Evolutionary conservation across 2,113 vertebrate genomes (phyloP).

Genomic region (Nestor notabilis): DNA sequence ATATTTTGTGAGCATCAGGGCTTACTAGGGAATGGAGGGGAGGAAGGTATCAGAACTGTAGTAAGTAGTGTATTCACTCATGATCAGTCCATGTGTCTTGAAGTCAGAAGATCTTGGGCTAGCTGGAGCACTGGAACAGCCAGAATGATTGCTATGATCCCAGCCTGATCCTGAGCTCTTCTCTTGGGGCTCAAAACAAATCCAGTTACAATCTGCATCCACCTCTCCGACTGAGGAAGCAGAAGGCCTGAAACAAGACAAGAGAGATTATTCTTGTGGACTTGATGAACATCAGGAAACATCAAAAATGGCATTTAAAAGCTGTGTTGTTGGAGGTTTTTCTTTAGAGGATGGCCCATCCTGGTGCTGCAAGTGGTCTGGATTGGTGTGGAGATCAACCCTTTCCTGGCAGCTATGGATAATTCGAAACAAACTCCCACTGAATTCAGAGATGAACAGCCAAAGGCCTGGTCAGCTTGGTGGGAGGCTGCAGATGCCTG

Average conservation of each 20-base stretch:
- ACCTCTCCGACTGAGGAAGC: neutral
- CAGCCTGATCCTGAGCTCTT: neutral
- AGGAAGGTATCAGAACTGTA: neutral
- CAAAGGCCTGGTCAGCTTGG: neutral
- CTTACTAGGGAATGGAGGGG: neutral
- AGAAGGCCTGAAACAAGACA: neutral
- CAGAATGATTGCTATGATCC: neutral
- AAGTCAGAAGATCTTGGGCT: neutral
- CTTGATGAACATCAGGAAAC: neutral
- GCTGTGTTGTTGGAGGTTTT: neutral
- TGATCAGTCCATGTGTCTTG: neutral
- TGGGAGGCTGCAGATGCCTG: neutral
- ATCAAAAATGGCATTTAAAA: neutral
- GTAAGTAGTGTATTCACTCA: neutral
- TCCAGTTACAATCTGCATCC: neutral
- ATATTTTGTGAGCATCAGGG: neutral
- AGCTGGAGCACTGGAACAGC: neutral
- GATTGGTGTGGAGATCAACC: neutral
- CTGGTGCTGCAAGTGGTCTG: neutral
- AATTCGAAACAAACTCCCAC: neutral
- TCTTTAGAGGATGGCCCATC: neutral
- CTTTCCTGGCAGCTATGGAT: neutral
- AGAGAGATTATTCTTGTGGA: neutral
- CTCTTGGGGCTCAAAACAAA: neutral
- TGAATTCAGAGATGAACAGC: neutral